phyloP scores from a whole-genome alignment of 2,113 vertebrate genomes.

The Podilymbus podiceps region DNA sequence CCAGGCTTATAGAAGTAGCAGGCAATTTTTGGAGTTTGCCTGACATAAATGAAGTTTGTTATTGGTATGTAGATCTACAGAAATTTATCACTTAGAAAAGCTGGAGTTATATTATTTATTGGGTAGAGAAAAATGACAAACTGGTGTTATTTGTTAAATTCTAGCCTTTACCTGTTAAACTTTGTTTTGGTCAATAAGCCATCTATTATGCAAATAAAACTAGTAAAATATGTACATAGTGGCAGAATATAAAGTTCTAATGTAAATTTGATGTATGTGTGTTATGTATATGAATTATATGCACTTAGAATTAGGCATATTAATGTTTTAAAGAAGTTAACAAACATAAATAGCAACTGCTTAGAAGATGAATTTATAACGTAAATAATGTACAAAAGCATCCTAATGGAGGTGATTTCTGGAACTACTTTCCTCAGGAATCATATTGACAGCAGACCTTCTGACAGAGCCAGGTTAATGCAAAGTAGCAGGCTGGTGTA shows the following conservation, averaged over 20 bases:
- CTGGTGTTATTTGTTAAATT: not conserved
- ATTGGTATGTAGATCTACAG: not conserved
- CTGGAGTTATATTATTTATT: not conserved
- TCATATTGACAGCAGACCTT: not conserved
- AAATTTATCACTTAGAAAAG: not conserved
- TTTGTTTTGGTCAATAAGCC: not conserved
- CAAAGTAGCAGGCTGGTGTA: not conserved
- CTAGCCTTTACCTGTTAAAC: not conserved
- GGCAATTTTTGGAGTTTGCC: not conserved
- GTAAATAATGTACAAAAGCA: not conserved
- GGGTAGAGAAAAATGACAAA: not conserved
- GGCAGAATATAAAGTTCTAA: not conserved
- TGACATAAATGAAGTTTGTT: not conserved
- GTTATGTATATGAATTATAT: not conserved
- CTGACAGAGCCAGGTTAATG: not conserved
- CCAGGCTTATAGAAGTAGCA: not conserved
- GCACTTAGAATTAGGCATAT: not conserved
- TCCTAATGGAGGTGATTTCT: not conserved
- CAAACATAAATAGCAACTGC: not conserved
- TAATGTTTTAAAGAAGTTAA: not conserved
- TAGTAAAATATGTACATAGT: not conserved
- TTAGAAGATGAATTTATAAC: not conserved
- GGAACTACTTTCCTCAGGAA: not conserved
- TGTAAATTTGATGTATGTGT: not conserved
- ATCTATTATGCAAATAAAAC: not conserved